Base-by-base conservation (phyloP, 1,140 invertebrate species). In the Sitophilus oryzae region DNA sequence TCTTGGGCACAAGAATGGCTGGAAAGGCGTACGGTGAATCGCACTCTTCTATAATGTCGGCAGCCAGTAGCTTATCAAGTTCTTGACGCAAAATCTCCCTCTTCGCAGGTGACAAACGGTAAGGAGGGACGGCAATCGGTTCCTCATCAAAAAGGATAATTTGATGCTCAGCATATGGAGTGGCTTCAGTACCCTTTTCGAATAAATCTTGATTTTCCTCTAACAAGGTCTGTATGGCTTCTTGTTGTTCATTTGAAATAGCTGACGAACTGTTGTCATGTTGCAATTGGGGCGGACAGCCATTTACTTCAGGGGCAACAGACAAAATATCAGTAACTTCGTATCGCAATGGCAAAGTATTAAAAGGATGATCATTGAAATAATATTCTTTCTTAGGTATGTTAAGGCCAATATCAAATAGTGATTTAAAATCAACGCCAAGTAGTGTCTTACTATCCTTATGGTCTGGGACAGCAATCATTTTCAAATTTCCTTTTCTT, bases 1-100 rank as follows among this genome's bases (percentile, higher is more conserved):
- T 75, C 52, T 83, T 83, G 0, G 59, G 63, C 0, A 79, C 71
- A 10, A 80, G 43, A 0, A 80, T 70, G 0, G 77, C 58, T 1
- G 75, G 77, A 0, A 70, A 69, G 6, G 68, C 61, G 72, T 76
- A 82, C 0, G 71, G 61, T 10, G 67, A 72, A 0, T 63, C 60
- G 3, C 70, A 70, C 0, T 71, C 70, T 57, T 73, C 67, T 1
- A 77, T 71, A 0, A 77, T 56, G 1, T 59, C 67, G 3, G 64
- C 45, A 10, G 57, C 16, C 0, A 74, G 36, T 66, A 76, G 67
- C 21, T 59, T 20, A 36, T 58, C 44, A 8, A 65, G 9, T 20
- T 56, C 56, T 41, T 43, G n/a, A 16, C 22, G 19, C 30, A 65
- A 16, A 34, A 37, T 20, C 43, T 56, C 49, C 36, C 52, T 43